These are phyloP conservation scores for Lordiphosa collinella DNA, from an alignment of 1,140 invertebrate genomes.

Conservation along the genomic window DNA sequence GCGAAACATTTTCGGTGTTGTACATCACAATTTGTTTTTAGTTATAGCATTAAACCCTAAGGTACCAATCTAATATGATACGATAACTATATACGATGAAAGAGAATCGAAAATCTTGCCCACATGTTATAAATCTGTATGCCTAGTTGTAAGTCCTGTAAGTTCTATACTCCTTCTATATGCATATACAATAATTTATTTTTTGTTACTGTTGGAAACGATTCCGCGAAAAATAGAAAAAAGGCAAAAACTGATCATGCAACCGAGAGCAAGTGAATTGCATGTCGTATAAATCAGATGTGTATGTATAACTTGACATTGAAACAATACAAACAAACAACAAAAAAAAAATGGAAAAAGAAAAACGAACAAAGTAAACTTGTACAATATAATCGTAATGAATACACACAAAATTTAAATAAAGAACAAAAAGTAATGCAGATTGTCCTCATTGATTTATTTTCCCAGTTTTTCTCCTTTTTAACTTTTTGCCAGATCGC, in stretches of 20 bases:
- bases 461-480: too few species aligned
- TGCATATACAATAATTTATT: slow-evolving; percentile 68
- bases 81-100: slow-evolving; percentile 37
- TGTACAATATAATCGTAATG: slow-evolving; percentile 77
- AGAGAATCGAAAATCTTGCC: slow-evolving; percentile 74
- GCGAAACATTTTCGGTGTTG: slow-evolving; percentile 58
- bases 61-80: slow-evolving; percentile 44
- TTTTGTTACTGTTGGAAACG: slow-evolving; percentile 76
- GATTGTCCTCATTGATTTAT: not conserved
- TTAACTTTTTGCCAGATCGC: too few species aligned
- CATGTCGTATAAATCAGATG: not conserved
- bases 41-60: slow-evolving; percentile 49
- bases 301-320: slow-evolving; percentile 22
- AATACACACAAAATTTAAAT: slow-evolving; percentile 78
- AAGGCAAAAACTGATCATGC: slow-evolving; percentile 37
- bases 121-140: slow-evolving; percentile 74
- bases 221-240: slow-evolving; percentile 74
- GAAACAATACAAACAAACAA: slow-evolving; percentile 17
- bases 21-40: slow-evolving; percentile 77
- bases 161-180: slow-evolving; percentile 69
- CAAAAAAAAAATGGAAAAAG: slow-evolving; percentile 28
- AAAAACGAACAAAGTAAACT: slow-evolving; percentile 51
- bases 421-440: slow-evolving; percentile 68
- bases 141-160: slow-evolving; percentile 56
- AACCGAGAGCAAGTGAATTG: slow-evolving; percentile 28